Evolutionary conservation across 2,113 vertebrate species (phyloP).

Genomic region (Heteronetta atricapilla): DNA sequence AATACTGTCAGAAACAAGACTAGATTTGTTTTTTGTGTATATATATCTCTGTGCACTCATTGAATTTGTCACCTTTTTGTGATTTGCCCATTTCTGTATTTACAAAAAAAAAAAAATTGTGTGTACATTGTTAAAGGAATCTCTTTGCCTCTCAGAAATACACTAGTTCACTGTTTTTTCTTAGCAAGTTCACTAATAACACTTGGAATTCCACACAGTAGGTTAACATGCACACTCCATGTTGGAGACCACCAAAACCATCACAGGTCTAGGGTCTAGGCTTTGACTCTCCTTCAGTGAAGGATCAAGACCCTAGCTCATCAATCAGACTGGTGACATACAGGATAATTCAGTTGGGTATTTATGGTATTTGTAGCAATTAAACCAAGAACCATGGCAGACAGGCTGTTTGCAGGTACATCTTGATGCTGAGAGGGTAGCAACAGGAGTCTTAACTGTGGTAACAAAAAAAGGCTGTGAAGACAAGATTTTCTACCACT

Average conservation of each 20-base stretch:
- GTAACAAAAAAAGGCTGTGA: neutral
- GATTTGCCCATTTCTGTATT: neutral
- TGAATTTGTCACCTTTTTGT: neutral
- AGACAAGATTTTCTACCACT: neutral
- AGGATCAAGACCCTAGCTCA: neutral
- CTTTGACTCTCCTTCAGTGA: neutral
- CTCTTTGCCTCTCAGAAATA: neutral
- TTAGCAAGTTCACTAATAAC: neutral
- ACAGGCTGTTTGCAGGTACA: neutral
- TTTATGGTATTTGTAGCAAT: neutral
- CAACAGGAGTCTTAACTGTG: neutral
- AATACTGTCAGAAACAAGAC: neutral
- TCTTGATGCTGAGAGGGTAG: rapidly evolving
- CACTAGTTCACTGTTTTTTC: rapidly evolving
- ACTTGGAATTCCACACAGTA: neutral
- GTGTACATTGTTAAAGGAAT: neutral
- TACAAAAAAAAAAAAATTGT: neutral
- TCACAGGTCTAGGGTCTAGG: neutral
- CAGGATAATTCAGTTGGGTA: neutral
- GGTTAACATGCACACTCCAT: rapidly evolving
- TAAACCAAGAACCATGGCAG: neutral
- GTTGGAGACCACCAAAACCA: neutral
- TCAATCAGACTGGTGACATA: neutral
- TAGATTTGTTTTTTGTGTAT: neutral
- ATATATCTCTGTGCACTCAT: neutral